Evolutionary conservation across 2,888 invertebrate genomes (phyloP), one percentile per base, ranked within the genome.

Genomic region (Perizoma affinitatum): DNA sequence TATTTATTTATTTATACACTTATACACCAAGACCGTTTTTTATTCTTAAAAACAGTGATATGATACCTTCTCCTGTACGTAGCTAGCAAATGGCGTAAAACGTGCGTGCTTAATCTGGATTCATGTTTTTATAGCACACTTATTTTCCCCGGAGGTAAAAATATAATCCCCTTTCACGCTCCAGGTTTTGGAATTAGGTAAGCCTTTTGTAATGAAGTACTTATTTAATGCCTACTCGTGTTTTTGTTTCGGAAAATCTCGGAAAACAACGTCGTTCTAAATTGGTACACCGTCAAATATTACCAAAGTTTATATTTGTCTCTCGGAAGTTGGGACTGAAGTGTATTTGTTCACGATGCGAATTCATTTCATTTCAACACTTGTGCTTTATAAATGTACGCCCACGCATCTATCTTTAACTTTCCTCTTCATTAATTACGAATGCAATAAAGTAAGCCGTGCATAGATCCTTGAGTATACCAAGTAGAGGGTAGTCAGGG

Each of bases 121-220:
- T 75, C 72, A 66, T 71, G 73, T 73, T 74, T 79, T 78, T 78
- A 75, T 72, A 70, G 66, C 69, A 58, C 68, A 72, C 73, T 74
- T 73, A 80, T 81, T 82, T 80, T 75, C 69, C 67, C 69, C 59
- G 67, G 72, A 73, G 76, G 77, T 82, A 81, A 84, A 83, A 84
- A 79, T 79, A 78, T 78, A 86, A 87, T 84, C 84, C 79, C 72
- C 75, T 79, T 79, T 75, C 74, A 75, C 76, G 81, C 76, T 75
- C 73, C 76, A 78, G 80, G 76, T 83, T 86, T 82, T 76, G 70
- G 77, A 82, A 81, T 84, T 82, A 68, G 69, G 69, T 75, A 87
- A 89, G 82, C 86, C 84, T 84, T 85, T 84, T 86, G 83, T 88
- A 87, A 88, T 84, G 83, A 87, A 87, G 82, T 83, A 78, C 81